Evolutionary conservation across 2,113 vertebrate genomes (phyloP).

Genomic region (Lycocorax pyrrhopterus): DNA sequence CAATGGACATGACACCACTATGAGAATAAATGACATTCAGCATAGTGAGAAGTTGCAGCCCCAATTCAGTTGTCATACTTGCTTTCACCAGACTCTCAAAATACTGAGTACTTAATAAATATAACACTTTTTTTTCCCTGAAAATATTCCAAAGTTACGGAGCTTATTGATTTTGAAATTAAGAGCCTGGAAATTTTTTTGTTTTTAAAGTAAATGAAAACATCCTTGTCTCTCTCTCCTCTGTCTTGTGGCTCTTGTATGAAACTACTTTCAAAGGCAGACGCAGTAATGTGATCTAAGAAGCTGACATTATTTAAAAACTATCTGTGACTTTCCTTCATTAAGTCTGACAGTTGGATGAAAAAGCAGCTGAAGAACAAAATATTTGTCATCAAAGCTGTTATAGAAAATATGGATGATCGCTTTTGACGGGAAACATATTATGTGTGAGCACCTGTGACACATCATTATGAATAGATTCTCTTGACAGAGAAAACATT

Average conservation of each 20-base stretch:
- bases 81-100: neutral
- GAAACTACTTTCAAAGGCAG: neutral
- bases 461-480: neutral
- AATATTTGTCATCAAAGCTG: constrained; percentile 43
- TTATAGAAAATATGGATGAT: neutral
- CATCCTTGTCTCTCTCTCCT: neutral
- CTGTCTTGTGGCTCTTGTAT: neutral
- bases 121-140: neutral
- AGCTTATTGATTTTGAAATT: neutral
- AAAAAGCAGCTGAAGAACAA: constrained; percentile 36
- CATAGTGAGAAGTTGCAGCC: neutral
- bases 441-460: constrained; percentile 25
- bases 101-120: neutral
- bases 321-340: neutral
- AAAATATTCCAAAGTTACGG: neutral
- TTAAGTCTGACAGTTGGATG: neutral
- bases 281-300: neutral
- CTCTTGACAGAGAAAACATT: neutral
- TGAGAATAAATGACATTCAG: neutral
- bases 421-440: neutral
- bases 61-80: neutral
- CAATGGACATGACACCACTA: neutral
- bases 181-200: neutral
- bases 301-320: constrained; percentile 15
- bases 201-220: neutral